Conservation (phyloP, 2,888 invertebrate species). For the Platycheirus rosarum region DNA sequence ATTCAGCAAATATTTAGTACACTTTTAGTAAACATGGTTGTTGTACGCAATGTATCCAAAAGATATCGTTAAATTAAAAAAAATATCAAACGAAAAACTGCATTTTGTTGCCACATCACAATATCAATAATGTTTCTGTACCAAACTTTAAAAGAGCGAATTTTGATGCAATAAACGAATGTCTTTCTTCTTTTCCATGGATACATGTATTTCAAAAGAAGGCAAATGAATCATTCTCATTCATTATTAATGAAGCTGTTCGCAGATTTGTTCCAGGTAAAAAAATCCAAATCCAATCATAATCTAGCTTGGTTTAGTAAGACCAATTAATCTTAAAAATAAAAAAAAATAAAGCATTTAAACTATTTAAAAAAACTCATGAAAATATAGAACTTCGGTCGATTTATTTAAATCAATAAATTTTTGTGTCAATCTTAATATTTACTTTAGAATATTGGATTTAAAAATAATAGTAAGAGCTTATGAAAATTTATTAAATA, state of each 20-base stretch:
- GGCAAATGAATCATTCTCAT: not conserved
- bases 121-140: constrained; percentile 1
- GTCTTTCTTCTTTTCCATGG: too few relatives aligned
- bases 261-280: not conserved
- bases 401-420: not conserved
- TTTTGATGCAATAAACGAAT: too few relatives aligned
- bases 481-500: not conserved
- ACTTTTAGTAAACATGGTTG: too few relatives aligned
- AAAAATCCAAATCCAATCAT: not conserved
- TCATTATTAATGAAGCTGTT: constrained; percentile 3
- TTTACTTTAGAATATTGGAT: not conserved
- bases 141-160: not conserved
- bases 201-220: not conserved
- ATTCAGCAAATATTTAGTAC: too few relatives aligned
- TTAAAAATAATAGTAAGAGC: not conserved
- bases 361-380: not conserved
- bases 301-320: constrained; percentile 1
- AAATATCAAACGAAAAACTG: too few relatives aligned
- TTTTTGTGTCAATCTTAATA: not conserved
- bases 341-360: constrained; percentile 2
- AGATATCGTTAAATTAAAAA: too few relatives aligned
- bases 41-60: too few relatives aligned
- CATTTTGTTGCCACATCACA: too few relatives aligned
- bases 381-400: too few relatives aligned
- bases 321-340: not conserved